These are phyloP conservation scores for Sialis lutaria DNA, from an alignment of 2,888 invertebrate genomes.

Conservation along the genomic window DNA sequence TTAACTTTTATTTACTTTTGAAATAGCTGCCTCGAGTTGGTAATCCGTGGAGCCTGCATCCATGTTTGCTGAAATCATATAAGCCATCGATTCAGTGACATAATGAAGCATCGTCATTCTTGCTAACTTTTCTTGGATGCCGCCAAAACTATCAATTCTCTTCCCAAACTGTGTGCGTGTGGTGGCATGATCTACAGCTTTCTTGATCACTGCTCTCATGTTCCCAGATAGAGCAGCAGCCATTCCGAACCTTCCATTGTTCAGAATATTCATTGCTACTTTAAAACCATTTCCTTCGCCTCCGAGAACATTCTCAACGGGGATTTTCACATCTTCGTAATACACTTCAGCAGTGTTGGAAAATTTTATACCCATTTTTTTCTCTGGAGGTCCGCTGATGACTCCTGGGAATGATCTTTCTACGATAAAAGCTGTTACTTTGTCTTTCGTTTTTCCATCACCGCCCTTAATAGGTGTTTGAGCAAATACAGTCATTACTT, in stretches of 20 bases:
- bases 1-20: conserved; percentile 44
- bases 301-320: conserved; percentile 47
- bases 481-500: conserved; percentile 96
- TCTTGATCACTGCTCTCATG: conserved; percentile 71
- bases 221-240: conserved; percentile 86
- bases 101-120: conserved; percentile 86
- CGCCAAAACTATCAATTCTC: conserved; percentile 61
- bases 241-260: conserved; percentile 98
- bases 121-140: conserved; percentile 85
- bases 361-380: conserved; percentile 98
- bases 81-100: conserved; percentile 83
- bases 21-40: conserved; percentile 95
- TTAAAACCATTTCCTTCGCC: conserved; percentile 83
- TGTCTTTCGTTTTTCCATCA: conserved; percentile 41
- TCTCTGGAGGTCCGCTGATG: conserved; percentile 82
- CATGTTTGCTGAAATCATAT: conserved; percentile 93
- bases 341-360: conserved; percentile 60
- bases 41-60: conserved; percentile 82
- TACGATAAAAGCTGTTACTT: conserved; percentile 91
- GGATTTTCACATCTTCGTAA: conserved; percentile 21
- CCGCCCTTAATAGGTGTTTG: conserved; percentile 62
- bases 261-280: conserved; percentile 96
- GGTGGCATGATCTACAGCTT: conserved; percentile 82
- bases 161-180: conserved; percentile 82
- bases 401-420: conserved; percentile 90